Evolutionary conservation across 2,113 vertebrate genomes (phyloP).

Genomic region (Labrus mixtus): DNA sequence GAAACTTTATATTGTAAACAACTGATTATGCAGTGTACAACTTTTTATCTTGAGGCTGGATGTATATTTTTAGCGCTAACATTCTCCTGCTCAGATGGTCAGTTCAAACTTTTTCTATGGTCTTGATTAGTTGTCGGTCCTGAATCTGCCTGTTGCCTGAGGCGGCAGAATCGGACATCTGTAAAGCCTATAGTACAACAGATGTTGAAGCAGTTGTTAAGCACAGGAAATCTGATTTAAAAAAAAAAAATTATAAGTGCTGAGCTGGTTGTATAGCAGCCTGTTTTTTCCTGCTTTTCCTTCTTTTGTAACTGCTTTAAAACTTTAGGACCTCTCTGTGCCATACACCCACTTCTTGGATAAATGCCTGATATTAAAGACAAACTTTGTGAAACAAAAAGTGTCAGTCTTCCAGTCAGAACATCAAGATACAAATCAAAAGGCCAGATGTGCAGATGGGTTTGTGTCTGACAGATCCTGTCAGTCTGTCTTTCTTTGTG

Average conservation of each 20-base stretch:
- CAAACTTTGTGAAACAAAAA: background rate
- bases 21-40: background rate
- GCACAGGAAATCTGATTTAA: background rate
- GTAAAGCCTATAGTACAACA: constrained; percentile 26
- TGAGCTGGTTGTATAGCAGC: background rate
- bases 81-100: constrained; percentile 24
- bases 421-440: too few relatives aligned
- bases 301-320: background rate
- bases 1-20: background rate
- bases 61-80: constrained; percentile 25
- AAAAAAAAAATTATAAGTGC: background rate
- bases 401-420: too few relatives aligned
- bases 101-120: constrained; percentile 27
- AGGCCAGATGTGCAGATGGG: too few relatives aligned
- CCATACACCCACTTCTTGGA: background rate
- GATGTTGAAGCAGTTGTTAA: constrained; percentile 22
- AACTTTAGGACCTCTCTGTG: background rate
- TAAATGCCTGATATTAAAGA: background rate
- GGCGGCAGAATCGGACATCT: constrained; percentile 20
- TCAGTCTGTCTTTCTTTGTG: too few relatives aligned
- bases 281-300: background rate
- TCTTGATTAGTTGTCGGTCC: constrained; percentile 42
- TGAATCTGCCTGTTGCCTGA: constrained; percentile 17
- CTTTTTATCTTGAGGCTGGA: constrained; percentile 24
- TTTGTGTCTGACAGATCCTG: too few relatives aligned